Conservation (phyloP, 2,888 invertebrate genomes). For the Caenorhabditis panamensis region DNA sequence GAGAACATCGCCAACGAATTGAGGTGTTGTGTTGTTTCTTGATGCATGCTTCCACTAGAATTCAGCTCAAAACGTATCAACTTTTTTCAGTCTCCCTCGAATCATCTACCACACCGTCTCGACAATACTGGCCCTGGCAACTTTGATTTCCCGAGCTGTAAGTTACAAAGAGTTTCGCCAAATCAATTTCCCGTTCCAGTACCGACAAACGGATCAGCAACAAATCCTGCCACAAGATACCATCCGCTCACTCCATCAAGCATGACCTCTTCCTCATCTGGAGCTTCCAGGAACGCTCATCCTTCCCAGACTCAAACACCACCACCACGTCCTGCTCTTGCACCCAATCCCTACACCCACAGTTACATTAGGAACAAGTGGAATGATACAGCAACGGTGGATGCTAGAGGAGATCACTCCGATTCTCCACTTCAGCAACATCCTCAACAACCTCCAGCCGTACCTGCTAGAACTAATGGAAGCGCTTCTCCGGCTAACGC, state of each 20-base stretch:
- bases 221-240: constrained; percentile 26
- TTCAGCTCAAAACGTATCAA: background rate
- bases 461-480: constrained; percentile 52
- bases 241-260: constrained; percentile 60
- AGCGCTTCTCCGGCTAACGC: constrained; percentile 61
- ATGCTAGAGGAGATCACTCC: constrained; percentile 33
- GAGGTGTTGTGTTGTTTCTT: constrained; percentile 47
- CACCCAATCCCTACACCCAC: constrained; percentile 31
- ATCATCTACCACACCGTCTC: constrained; percentile 39
- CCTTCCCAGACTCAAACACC: constrained; percentile 29
- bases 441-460: constrained; percentile 7
- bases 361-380: constrained; percentile 52
- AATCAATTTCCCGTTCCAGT: constrained; percentile 5
- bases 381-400: constrained; percentile 34
- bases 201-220: constrained; percentile 17
- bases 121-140: constrained; percentile 34
- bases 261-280: constrained; percentile 55
- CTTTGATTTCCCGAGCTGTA: constrained; percentile 52
- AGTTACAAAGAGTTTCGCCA: constrained; percentile 1
- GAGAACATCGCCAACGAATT: constrained; percentile 18
- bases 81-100: constrained; percentile 31
- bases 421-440: background rate
- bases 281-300: constrained; percentile 17
- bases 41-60: background rate
- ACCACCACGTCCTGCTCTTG: constrained; percentile 32